Percentiles rank a stretch among this genome's conserved stretches.
Evolutionary conservation across 1,140 invertebrate genomes (phyloP).

Genomic region (Nylanderia fulva): DNA sequence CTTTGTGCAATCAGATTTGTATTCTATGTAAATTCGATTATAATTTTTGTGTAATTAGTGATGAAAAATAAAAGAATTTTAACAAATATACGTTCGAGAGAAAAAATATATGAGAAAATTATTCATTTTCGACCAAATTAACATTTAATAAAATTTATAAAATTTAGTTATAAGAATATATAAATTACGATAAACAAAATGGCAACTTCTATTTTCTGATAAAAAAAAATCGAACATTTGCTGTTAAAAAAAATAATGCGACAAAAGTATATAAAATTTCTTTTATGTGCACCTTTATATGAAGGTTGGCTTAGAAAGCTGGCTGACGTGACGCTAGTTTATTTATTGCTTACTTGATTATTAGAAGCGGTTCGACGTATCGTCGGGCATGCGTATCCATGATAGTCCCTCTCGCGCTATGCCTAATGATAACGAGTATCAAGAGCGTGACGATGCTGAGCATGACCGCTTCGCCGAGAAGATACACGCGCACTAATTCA

Average conservation of each 20-base stretch:
- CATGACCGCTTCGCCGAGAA: conserved; percentile 88
- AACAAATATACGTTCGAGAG: neutral
- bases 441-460: conserved; percentile 88
- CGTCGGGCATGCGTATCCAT: conserved; percentile 89
- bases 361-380: conserved; percentile 89
- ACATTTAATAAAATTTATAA: neutral
- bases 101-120: neutral
- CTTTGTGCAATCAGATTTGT: neutral
- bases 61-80: neutral
- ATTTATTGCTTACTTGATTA: conserved; percentile 88
- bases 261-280: neutral
- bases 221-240: neutral
- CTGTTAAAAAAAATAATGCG: neutral
- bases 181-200: neutral
- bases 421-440: conserved; percentile 89
- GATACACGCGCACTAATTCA: conserved; percentile 89
- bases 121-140: neutral
- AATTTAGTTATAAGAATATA: neutral
- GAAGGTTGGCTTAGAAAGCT: conserved; percentile 23
- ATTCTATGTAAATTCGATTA: neutral
- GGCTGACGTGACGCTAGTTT: conserved; percentile 26
- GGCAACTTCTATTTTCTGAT: neutral
- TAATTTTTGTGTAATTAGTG: neutral
- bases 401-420: conserved; percentile 90
- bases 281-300: neutral